Percentiles rank a stretch among this genome's conserved stretches.
Evolutionary conservation across 2,113 vertebrate species (phyloP).

Genomic region (Manacus vitellinus): DNA sequence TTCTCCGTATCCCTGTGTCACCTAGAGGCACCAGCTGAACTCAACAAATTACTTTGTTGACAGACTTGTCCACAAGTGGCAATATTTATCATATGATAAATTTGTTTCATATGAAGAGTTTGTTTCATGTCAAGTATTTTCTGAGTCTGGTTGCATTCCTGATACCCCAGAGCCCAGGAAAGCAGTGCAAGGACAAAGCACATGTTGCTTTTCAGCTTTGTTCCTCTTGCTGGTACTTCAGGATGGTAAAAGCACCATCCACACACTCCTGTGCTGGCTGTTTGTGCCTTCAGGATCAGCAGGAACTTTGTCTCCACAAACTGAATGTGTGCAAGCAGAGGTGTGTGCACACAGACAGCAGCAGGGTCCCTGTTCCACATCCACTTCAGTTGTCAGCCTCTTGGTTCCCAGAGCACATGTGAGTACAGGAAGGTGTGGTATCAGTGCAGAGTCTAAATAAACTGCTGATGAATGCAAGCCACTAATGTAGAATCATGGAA

Average conservation of each 20-base stretch:
- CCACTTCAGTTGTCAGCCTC: background rate
- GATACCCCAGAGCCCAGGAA: background rate
- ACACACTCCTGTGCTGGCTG: accelerated
- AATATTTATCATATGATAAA: background rate
- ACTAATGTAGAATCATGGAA: background rate
- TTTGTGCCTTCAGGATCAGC: background rate
- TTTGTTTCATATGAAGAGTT: background rate
- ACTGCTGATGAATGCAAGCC: background rate
- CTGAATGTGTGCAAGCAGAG: background rate
- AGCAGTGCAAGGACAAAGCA: background rate
- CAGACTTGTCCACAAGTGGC: background rate
- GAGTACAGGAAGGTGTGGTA: background rate
- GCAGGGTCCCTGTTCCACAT: background rate
- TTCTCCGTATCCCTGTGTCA: background rate
- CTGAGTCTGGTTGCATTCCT: background rate
- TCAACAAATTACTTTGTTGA: background rate
- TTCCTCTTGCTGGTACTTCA: background rate
- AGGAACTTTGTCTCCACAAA: background rate
- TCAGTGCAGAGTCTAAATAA: background rate
- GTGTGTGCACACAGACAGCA: accelerated
- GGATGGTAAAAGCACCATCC: background rate
- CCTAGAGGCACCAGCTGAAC: background rate
- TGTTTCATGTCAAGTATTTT: background rate
- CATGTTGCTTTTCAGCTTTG: background rate
- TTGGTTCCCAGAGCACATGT: accelerated